These are phyloP conservation scores for Pinctada fucata DNA, from an alignment of 2,888 invertebrate species.

Conservation along the genomic window DNA sequence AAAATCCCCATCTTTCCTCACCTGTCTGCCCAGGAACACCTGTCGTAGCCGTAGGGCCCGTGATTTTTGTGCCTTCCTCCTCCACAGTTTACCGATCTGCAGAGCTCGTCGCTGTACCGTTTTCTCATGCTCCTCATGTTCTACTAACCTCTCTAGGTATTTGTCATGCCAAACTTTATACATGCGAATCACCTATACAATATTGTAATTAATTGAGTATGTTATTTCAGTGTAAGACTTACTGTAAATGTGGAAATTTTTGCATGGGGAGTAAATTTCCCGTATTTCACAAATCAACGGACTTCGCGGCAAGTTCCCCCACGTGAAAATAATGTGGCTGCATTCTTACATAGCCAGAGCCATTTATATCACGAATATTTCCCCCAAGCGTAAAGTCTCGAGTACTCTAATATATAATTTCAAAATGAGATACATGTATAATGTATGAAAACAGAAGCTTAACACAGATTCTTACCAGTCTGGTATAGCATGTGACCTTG, in stretches of 20 bases:
- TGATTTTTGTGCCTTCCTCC: constrained; percentile 53
- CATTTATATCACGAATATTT: too few relatives aligned
- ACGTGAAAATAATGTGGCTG: too few relatives aligned
- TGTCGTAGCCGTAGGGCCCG: constrained; percentile 47
- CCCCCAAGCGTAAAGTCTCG: too few relatives aligned
- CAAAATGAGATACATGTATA: too few relatives aligned
- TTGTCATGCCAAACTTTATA: constrained; percentile 50
- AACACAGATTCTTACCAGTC: constrained; percentile 45
- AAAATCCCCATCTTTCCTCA: constrained; percentile 2
- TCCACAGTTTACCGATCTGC: constrained; percentile 56
- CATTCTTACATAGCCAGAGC: too few relatives aligned
- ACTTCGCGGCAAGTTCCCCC: too few relatives aligned
- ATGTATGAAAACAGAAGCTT: too few relatives aligned
- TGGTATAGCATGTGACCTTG: constrained; percentile 56
- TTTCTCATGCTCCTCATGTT: constrained; percentile 49
- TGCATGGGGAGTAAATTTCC: background rate
- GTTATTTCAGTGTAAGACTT: background rate
- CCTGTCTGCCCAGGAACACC: constrained; percentile 50
- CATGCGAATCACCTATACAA: constrained; percentile 30
- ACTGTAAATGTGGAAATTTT: too few relatives aligned
- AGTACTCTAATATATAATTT: too few relatives aligned
- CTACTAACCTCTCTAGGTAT: constrained; percentile 41
- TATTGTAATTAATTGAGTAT: background rate
- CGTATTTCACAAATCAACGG: too few relatives aligned
- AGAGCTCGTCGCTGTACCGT: constrained; percentile 49